Conservation (phyloP, 1,140 invertebrate genomes). For the Carcinoscorpius rotundicauda region DNA sequence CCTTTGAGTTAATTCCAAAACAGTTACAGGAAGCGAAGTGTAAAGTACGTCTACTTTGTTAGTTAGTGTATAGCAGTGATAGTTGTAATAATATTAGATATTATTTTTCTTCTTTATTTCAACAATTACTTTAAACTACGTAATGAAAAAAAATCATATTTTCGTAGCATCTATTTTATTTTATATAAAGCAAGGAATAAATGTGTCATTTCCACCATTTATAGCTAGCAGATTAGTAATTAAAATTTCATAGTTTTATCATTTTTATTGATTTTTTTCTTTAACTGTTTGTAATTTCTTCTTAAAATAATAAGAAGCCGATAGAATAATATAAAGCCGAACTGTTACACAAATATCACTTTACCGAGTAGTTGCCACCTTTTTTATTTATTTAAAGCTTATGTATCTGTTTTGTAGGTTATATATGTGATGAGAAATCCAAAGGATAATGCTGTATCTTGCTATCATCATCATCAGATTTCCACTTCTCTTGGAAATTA, state of each 20-base stretch:
- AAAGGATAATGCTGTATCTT: slow-evolving; percentile 86
- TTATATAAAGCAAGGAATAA: too few species aligned
- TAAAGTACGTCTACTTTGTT: slow-evolving; percentile 16
- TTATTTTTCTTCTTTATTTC: too few species aligned
- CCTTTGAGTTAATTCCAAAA: slow-evolving; percentile 26
- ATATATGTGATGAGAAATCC: slow-evolving; percentile 85
- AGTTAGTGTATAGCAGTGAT: background rate
- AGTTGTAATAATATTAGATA: too few species aligned
- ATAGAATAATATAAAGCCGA: background rate
- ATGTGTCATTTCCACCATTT: background rate
- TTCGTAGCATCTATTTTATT: too few species aligned
- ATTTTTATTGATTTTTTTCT: background rate
- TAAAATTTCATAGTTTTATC: background rate
- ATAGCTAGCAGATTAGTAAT: background rate
- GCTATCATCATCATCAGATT: slow-evolving; percentile 63
- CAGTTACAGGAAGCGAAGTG: slow-evolving; percentile 25
- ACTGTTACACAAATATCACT: background rate
- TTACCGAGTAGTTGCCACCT: background rate
- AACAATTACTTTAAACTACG: too few species aligned
- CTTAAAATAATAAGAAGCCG: background rate
- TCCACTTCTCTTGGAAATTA: slow-evolving; percentile 28
- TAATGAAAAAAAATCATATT: too few species aligned
- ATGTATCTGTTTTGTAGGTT: slow-evolving; percentile 43
- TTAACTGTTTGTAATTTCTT: background rate
- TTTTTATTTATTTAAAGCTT: background rate